Percentiles rank a stretch among this genome's conserved stretches.
Evolutionary conservation across 2,888 invertebrate species (phyloP).

Genomic region (Pachydiplax longipennis): DNA sequence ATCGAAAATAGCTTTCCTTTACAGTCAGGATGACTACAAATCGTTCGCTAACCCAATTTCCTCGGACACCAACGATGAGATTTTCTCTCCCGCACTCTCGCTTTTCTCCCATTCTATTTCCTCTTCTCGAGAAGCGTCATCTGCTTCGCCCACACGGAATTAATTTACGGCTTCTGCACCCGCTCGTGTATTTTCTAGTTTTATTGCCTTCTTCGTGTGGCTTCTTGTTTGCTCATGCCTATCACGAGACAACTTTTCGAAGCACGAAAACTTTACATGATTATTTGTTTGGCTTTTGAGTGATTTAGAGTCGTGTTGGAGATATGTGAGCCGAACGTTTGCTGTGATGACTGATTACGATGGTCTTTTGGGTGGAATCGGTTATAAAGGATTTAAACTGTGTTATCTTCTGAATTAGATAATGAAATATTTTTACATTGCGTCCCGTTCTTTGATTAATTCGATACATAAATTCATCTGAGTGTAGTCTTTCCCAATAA

Average conservation of each 20-base stretch:
- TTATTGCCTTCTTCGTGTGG: background rate
- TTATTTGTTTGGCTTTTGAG: too few relatives aligned
- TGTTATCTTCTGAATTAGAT: too few relatives aligned
- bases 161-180: background rate
- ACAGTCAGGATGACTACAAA: background rate
- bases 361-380: too few relatives aligned
- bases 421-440: too few relatives aligned
- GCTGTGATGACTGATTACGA: too few relatives aligned
- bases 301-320: too few relatives aligned
- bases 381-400: too few relatives aligned
- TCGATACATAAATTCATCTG: too few relatives aligned
- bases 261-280: background rate
- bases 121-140: background rate
- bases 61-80: background rate
- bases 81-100: background rate
- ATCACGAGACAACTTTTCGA: background rate
- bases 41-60: background rate
- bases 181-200: background rate
- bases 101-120: background rate
- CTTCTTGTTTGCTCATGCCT: background rate
- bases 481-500: too few relatives aligned
- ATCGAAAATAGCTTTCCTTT: background rate
- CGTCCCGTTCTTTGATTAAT: too few relatives aligned
- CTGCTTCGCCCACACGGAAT: background rate
- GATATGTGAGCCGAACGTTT: too few relatives aligned